Evolutionary conservation across 2,113 vertebrate species (phyloP).

Genomic region (Tragelaphus strepsiceros): DNA sequence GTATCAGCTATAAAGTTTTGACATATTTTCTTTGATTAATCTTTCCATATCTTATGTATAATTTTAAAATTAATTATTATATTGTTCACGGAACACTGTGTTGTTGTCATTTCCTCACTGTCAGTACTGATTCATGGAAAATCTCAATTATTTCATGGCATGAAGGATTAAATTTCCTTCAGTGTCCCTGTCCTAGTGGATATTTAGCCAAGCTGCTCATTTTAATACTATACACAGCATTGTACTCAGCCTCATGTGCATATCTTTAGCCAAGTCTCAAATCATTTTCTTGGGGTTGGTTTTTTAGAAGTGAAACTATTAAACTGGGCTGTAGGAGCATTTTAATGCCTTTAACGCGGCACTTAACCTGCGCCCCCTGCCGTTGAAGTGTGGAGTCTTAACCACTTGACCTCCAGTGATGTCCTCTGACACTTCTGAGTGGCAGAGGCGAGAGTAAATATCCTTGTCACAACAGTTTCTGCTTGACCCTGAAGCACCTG

Average conservation of each 20-base stretch:
- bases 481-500: not conserved
- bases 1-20: not conserved
- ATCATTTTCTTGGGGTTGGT: not conserved
- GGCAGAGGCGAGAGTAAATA: not conserved
- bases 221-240: not conserved
- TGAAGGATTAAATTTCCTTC: not conserved
- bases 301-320: not conserved
- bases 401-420: not conserved
- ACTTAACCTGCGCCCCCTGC: not conserved
- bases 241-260: not conserved
- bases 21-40: not conserved
- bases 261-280: not conserved
- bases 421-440: not conserved
- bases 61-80: not conserved
- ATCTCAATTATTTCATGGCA: not conserved
- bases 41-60: not conserved
- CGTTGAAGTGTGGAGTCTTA: fast-evolving
- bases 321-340: not conserved
- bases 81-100: not conserved
- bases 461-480: not conserved
- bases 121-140: not conserved
- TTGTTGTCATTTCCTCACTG: not conserved
- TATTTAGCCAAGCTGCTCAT: not conserved
- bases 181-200: not conserved
- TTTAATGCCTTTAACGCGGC: not conserved